Percentiles rank a stretch among this genome's conserved stretches.
Evolutionary conservation across 2,888 invertebrate species (phyloP).

Genomic region (Spilosoma lubricipeda): DNA sequence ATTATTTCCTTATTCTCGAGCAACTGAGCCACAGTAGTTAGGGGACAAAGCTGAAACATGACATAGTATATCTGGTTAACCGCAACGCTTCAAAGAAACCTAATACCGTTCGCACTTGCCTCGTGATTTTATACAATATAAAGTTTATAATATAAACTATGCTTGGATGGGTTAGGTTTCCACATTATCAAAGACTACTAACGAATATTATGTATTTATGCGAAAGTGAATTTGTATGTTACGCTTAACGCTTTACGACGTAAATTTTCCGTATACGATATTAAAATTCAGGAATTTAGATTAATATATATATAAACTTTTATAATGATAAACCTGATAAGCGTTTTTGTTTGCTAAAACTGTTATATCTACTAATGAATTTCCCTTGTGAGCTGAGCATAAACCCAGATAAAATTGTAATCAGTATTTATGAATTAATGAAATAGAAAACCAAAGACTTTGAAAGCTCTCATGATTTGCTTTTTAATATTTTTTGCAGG

Average conservation of each 20-base stretch:
- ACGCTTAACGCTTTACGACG: not conserved
- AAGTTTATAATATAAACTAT: not conserved
- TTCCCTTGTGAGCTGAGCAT: too few relatives aligned
- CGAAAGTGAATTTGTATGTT: not conserved
- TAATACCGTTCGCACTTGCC: slow-evolving; percentile 30
- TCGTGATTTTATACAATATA: not conserved
- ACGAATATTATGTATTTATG: not conserved
- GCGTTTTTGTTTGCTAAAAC: not conserved
- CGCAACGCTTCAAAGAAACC: slow-evolving; percentile 44
- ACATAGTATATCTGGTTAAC: slow-evolving; percentile 40
- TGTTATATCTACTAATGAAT: too few relatives aligned
- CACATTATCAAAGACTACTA: not conserved
- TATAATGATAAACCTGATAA: not conserved
- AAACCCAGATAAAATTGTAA: too few relatives aligned
- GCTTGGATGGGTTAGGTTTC: not conserved
- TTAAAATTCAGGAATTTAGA: not conserved
- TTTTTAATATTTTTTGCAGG: not conserved
- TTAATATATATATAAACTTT: not conserved
- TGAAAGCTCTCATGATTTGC: too few relatives aligned
- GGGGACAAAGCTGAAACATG: slow-evolving; percentile 23
- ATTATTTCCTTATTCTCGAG: slow-evolving; percentile 11
- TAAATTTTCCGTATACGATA: not conserved
- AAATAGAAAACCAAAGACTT: not conserved
- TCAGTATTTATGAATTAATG: not conserved
- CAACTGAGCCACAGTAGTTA: slow-evolving; percentile 13